Conservation (phyloP, 2,797 vertebrate genomes). For the Lagodon rhomboides region DNA sequence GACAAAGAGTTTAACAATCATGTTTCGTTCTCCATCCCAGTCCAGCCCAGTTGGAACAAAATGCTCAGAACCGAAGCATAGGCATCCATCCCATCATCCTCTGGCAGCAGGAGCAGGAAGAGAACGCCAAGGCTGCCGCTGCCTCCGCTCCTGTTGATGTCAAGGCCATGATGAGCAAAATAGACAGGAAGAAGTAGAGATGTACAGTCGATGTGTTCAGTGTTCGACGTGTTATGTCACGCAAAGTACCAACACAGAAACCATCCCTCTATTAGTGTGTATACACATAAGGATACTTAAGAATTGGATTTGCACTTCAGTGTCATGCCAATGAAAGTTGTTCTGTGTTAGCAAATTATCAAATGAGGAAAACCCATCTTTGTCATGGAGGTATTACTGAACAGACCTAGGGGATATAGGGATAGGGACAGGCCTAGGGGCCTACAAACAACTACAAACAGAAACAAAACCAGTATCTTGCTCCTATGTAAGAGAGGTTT, state of each 20-base stretch:
- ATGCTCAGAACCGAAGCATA: conserved; percentile 84
- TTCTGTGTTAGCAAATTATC: not conserved
- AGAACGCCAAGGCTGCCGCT: conserved; percentile 89
- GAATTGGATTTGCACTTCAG: not conserved
- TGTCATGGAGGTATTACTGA: not conserved
- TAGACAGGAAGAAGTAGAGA: conserved; percentile 88
- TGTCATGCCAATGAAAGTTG: not conserved
- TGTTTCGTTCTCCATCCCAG: conserved; percentile 58
- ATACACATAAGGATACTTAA: not conserved
- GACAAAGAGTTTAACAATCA: not conserved
- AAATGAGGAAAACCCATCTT: not conserved
- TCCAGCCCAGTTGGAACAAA: conserved; percentile 86
- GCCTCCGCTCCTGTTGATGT: conserved; percentile 90
- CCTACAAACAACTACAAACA: not conserved
- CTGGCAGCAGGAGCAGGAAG: conserved; percentile 90
- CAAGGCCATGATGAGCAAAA: conserved; percentile 98
- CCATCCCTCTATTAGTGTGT: not conserved
- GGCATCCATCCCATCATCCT: conserved; percentile 92
- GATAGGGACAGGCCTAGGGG: no score
- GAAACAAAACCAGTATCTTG: not conserved
- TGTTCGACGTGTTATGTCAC: not conserved
- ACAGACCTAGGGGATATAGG: not conserved
- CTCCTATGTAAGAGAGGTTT: not conserved
- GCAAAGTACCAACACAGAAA: not conserved
- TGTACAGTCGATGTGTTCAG: not conserved